Conservation (phyloP, 2,888 invertebrate species). For the Xanthostigma xanthostigma region DNA sequence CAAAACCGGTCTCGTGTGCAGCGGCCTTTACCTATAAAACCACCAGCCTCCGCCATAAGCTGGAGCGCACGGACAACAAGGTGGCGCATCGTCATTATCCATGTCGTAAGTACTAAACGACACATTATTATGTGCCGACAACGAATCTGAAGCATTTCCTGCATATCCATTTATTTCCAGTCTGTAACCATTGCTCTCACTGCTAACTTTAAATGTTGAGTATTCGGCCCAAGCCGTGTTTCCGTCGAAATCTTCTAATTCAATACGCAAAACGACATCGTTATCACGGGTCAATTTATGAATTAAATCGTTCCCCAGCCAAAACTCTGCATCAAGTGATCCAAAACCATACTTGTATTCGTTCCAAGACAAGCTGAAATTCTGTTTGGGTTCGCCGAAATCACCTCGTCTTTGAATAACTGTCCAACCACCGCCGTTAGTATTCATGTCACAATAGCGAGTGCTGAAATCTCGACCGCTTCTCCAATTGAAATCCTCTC, state of each 20-base stretch:
- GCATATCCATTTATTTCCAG: conserved; percentile 31
- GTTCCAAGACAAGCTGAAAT: conserved; percentile 38
- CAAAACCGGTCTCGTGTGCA: no score
- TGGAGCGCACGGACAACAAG: conserved; percentile 36
- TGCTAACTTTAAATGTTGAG: conserved; percentile 25
- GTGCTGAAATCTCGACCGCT: conserved; percentile 27
- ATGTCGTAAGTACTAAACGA: conserved; percentile 33
- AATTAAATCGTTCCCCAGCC: conserved; percentile 42
- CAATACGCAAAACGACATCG: conserved; percentile 31
- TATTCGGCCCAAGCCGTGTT: conserved; percentile 36
- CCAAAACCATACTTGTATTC: conserved; percentile 43
- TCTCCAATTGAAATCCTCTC: conserved; percentile 12
- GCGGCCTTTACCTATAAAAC: conserved; percentile 42
- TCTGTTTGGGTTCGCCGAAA: conserved; percentile 24
- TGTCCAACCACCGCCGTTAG: conserved; percentile 37
- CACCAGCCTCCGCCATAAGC: conserved; percentile 45
- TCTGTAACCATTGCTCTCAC: conserved; percentile 29
- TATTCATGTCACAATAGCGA: conserved; percentile 32
- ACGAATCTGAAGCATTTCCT: conserved; percentile 36
- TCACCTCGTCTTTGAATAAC: conserved; percentile 33
- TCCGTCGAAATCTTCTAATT: conserved; percentile 34
- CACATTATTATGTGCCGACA: conserved; percentile 34
- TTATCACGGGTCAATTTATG: conserved; percentile 29
- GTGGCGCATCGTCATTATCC: conserved; percentile 33
- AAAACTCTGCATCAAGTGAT: conserved; percentile 34